Conservation (phyloP, 2,888 invertebrate species). For the Lasioglossum pauxillum region DNA sequence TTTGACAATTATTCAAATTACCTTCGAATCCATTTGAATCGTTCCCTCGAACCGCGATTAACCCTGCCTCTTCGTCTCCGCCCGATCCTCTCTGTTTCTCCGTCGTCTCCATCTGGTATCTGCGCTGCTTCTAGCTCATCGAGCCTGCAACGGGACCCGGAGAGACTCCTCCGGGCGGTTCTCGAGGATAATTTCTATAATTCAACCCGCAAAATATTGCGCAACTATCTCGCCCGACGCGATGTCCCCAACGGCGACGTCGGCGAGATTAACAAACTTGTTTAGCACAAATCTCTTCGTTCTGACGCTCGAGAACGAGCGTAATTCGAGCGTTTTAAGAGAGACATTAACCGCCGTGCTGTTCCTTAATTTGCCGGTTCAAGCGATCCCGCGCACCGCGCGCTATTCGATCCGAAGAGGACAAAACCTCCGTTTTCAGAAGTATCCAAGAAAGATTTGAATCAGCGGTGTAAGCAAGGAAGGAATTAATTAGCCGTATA, state of each 20-base stretch:
- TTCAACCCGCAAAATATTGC: conserved; percentile 18
- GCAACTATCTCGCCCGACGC: conserved; percentile 8
- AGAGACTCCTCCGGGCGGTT: conserved; percentile 1
- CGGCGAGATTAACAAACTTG: neutral
- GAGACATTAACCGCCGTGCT: neutral
- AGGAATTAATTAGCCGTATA: no score
- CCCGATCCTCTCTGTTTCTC: neutral
- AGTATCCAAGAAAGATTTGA: neutral
- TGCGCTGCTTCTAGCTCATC: neutral
- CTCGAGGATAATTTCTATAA: conserved; percentile 33
- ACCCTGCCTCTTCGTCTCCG: conserved; percentile 11
- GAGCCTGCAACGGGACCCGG: neutral
- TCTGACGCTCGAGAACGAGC: neutral
- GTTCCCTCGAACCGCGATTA: conserved; percentile 45
- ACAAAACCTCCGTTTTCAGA: neutral
- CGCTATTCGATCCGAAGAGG: neutral
- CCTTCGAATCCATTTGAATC: conserved; percentile 74
- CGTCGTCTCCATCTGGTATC: neutral
- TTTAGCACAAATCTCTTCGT: neutral
- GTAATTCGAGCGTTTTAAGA: neutral
- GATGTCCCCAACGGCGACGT: neutral
- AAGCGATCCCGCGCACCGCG: neutral
- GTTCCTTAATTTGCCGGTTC: neutral
- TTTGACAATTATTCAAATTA: conserved; percentile 81
- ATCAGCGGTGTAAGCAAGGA: no score